Conservation (phyloP, 1,140 invertebrate genomes). For the Mesaphorura yosii region DNA sequence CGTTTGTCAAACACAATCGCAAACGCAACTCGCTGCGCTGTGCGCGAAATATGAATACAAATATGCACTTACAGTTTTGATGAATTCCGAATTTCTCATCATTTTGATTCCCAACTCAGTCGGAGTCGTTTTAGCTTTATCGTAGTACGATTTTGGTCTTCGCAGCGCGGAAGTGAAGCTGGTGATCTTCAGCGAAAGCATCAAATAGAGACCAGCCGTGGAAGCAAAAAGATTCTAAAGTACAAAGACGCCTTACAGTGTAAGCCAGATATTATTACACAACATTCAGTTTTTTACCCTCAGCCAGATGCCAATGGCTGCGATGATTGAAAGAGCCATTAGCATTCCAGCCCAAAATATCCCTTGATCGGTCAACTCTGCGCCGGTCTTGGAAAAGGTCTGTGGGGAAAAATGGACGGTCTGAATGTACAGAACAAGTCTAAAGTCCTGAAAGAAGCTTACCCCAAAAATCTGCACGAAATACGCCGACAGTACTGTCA, state of each 20-base stretch:
- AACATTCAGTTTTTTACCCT: no score
- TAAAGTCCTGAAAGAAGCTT: slow-evolving; percentile 51
- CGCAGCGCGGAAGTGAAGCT: slow-evolving; percentile 54
- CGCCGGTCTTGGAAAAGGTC: background rate
- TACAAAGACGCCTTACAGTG: no score
- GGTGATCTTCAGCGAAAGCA: slow-evolving; percentile 48
- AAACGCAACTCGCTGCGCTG: no score
- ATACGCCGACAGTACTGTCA: slow-evolving; percentile 63
- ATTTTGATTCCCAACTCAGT: slow-evolving; percentile 55
- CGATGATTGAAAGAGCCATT: background rate
- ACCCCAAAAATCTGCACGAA: slow-evolving; percentile 70
- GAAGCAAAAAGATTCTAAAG: slow-evolving; percentile 40
- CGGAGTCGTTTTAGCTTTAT: slow-evolving; percentile 52
- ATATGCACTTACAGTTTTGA: slow-evolving; percentile 52
- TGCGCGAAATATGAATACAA: no score
- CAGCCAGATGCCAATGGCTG: background rate
- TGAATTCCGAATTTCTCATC: slow-evolving; percentile 57
- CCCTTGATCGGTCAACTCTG: background rate
- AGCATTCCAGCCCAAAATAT: background rate
- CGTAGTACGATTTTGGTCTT: slow-evolving; percentile 64
- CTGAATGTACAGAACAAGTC: no score
- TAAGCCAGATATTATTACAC: no score
- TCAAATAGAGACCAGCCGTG: slow-evolving; percentile 57
- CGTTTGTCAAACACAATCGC: background rate
- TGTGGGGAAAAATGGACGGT: no score